Evolutionary conservation across 1,140 invertebrate genomes (phyloP).

Genomic region (Caenorhabditis tropicalis): DNA sequence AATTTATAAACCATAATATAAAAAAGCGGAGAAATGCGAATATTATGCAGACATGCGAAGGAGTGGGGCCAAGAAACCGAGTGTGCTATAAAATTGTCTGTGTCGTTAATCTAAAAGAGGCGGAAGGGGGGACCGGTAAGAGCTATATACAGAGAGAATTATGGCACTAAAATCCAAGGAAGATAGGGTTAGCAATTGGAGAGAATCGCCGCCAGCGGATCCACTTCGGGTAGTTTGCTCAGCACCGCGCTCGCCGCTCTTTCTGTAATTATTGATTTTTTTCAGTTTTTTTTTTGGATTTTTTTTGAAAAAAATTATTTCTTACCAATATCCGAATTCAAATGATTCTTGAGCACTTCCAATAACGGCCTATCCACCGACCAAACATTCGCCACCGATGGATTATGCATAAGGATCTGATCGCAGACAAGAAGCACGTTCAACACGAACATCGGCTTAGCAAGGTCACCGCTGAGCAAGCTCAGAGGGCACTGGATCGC

Average conservation of each 20-base stretch:
- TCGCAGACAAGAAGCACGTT: neutral
- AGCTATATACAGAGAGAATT: too few relatives aligned
- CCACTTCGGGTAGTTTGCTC: neutral
- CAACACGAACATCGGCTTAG: neutral
- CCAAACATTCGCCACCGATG: neutral
- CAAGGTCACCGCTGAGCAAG: neutral
- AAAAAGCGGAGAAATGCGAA: neutral
- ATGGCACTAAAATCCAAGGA: too few relatives aligned
- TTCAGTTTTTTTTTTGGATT: too few relatives aligned
- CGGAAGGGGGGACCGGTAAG: neutral
- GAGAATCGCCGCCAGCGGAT: neutral
- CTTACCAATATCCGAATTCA: slow-evolving; percentile 1
- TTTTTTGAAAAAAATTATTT: neutral
- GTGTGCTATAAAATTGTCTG: neutral
- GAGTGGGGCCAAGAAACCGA: neutral
- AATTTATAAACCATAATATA: neutral
- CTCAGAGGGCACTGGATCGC: neutral
- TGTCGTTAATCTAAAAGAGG: neutral
- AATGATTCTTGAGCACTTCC: neutral
- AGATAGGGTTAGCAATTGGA: neutral
- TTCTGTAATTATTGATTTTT: too few relatives aligned
- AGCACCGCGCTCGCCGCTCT: neutral
- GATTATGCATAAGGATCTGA: neutral
- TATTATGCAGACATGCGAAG: slow-evolving; percentile 1
- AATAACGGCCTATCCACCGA: neutral